A percentile compares a stretch with the other conserved stretches of the same genome.
Conservation (phyloP, 2,888 invertebrate genomes). For the Pyrocoelia pectoralis region DNA sequence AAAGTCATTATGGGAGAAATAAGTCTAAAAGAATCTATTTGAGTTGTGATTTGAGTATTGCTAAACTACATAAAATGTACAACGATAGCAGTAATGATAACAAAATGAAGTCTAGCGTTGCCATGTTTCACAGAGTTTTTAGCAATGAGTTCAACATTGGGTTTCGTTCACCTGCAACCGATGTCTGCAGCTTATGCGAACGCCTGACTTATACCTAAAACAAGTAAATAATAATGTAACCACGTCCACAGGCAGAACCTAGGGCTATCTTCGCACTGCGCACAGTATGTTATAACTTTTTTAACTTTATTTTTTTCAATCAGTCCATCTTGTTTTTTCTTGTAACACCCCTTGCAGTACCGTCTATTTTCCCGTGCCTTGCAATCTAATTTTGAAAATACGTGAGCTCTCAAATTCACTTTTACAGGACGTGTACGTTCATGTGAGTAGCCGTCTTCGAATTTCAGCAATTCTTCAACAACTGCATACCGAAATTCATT, state of each 20-base stretch:
- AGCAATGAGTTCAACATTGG: conserved; percentile 5
- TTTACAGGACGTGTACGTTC: background rate
- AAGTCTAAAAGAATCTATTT: background rate
- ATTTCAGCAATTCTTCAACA: background rate
- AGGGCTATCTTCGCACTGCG: conserved; percentile 26
- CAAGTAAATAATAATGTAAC: no score
- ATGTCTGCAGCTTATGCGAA: background rate
- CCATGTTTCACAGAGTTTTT: background rate
- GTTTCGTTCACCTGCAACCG: conserved; percentile 2
- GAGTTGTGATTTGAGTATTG: background rate
- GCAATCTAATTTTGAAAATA: background rate
- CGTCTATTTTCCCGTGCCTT: conserved; percentile 17
- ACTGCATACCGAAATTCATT: background rate
- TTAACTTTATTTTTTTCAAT: conserved; percentile 37
- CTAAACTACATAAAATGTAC: conserved; percentile 6
- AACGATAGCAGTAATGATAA: background rate
- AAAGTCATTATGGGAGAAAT: background rate
- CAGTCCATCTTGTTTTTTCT: conserved; percentile 32
- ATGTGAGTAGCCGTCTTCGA: background rate
- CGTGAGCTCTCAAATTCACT: background rate
- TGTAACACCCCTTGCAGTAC: conserved; percentile 40
- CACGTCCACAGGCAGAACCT: no score
- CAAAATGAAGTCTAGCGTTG: background rate
- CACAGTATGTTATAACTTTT: conserved; percentile 39
- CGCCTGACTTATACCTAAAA: conserved; percentile 2